Evolutionary conservation across 1,140 invertebrate genomes (phyloP).

Genomic region (Drosophila gunungcola): DNA sequence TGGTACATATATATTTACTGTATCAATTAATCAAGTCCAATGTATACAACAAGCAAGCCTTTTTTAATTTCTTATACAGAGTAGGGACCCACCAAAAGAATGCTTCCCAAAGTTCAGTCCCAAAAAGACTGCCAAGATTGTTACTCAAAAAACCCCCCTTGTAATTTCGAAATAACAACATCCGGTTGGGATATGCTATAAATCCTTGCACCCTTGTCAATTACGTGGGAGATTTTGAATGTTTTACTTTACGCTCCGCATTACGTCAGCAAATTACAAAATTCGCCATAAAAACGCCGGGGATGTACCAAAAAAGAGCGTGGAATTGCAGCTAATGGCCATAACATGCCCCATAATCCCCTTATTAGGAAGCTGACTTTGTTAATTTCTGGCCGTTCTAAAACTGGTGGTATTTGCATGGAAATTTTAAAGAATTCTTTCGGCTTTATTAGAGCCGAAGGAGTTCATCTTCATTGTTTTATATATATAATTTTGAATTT

Average conservation of each 20-base stretch:
- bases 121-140: neutral
- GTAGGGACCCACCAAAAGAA: too few species aligned
- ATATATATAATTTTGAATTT: too few species aligned
- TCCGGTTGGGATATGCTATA: slow-evolving; percentile 12
- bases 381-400: slow-evolving; percentile 16
- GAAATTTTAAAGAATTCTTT: neutral
- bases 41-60: too few species aligned
- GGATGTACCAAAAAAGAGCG: neutral
- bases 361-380: slow-evolving; percentile 33
- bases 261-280: slow-evolving; percentile 29
- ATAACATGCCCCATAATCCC: slow-evolving; percentile 34
- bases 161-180: neutral
- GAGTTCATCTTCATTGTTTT: neutral
- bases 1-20: too few species aligned
- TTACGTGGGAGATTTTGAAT: slow-evolving; percentile 22
- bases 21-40: too few species aligned
- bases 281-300: slow-evolving; percentile 17
- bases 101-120: neutral
- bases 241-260: slow-evolving; percentile 8
- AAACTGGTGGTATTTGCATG: slow-evolving; percentile 1
- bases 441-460: neutral
- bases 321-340: slow-evolving; percentile 43
- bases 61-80: too few species aligned
- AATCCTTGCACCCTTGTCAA: slow-evolving; percentile 40
- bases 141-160: too few species aligned